Conservation (phyloP, 2,797 vertebrate species). For the Nyctalus aviator region DNA sequence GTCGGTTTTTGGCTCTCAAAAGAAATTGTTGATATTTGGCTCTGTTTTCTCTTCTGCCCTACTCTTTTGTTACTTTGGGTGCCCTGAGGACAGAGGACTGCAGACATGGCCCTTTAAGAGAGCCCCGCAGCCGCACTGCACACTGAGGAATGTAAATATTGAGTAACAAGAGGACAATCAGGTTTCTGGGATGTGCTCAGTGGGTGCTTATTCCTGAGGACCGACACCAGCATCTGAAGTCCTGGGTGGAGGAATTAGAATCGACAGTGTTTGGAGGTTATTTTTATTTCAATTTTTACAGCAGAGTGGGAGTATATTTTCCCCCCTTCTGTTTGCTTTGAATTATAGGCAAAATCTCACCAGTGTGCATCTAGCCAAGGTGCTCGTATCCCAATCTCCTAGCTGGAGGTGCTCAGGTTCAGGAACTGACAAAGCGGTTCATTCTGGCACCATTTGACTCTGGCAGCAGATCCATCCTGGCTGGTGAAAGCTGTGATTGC, state of each 20-base stretch:
- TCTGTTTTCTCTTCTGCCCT: neutral
- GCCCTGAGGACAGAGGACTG: neutral
- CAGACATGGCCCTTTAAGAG: neutral
- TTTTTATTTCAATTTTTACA: conserved; percentile 49
- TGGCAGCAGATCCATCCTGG: conserved; percentile 13
- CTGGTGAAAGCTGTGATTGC: neutral
- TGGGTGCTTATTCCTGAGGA: conserved; percentile 38
- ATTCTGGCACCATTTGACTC: conserved; percentile 25
- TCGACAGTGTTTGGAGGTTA: neutral
- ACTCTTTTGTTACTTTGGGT: neutral
- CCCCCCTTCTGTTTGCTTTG: conserved; percentile 28
- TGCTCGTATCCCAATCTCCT: neutral
- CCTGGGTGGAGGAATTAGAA: conserved; percentile 58
- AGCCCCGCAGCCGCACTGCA: neutral
- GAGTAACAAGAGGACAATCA: conserved; percentile 58
- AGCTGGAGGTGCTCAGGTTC: conserved; percentile 19
- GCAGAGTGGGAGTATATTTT: conserved; percentile 3
- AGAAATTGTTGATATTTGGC: no score
- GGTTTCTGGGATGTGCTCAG: conserved; percentile 26
- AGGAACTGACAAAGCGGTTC: conserved; percentile 40
- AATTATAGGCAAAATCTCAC: conserved; percentile 18
- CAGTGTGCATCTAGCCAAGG: neutral
- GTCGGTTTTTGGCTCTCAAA: no score
- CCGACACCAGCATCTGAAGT: conserved; percentile 49
- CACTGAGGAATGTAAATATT: neutral